A percentile compares a stretch with the other conserved stretches of the same genome.
Conservation (phyloP, 2,888 invertebrate genomes). For the Caenorhabditis sp. region DNA sequence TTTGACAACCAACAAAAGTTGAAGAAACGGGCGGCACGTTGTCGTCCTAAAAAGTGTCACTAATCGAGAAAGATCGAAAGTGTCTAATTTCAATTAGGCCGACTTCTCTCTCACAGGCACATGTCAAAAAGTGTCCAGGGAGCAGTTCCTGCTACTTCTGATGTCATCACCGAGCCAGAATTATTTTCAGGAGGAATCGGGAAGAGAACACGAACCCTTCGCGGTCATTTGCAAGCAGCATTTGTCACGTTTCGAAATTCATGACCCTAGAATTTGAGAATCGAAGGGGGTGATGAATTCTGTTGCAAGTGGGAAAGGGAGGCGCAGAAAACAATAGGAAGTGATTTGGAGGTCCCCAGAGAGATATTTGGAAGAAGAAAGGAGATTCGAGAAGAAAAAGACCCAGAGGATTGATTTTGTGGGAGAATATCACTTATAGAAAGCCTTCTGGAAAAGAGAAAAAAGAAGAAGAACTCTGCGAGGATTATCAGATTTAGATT, state of each 20-base stretch:
- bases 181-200: neutral
- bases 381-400: neutral
- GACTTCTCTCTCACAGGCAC: slow-evolving; percentile 26
- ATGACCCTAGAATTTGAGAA: neutral
- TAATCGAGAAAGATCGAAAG: slow-evolving; percentile 22
- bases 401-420: neutral
- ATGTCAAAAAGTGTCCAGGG: slow-evolving; percentile 33
- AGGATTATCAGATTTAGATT: slow-evolving; percentile 9
- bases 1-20: slow-evolving; percentile 20
- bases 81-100: slow-evolving; percentile 52
- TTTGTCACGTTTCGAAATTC: slow-evolving; percentile 1
- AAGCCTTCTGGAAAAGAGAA: neutral
- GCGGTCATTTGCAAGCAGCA: neutral
- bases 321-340: slow-evolving; percentile 4
- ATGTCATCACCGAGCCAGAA: neutral
- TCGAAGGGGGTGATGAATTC: neutral
- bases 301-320: neutral
- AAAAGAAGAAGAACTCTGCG: neutral
- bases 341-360: neutral
- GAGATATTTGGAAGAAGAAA: neutral
- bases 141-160: neutral
- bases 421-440: neutral
- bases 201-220: neutral
- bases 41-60: slow-evolving; percentile 8
- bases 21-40: neutral